Evolutionary conservation across 2,113 vertebrate genomes (phyloP), one percentile per base, ranked within the genome.

Genomic region (Eolophus roseicapilla): DNA sequence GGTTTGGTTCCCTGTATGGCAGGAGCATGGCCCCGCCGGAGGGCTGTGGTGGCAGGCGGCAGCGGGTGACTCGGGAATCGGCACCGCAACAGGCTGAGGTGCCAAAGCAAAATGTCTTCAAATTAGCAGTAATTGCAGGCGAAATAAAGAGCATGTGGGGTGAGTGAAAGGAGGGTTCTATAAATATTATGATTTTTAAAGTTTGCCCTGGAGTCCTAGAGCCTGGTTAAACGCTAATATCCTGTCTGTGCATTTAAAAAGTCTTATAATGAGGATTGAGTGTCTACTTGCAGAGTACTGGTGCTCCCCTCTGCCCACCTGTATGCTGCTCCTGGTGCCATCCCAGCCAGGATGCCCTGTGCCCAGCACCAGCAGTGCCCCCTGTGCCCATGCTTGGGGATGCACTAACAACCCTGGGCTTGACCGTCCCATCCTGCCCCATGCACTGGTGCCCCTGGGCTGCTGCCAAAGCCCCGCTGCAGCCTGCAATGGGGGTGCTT

Each of bases 121-220:
- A 96, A 93, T 91, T 63, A 94, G 55, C 93, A 16, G 89, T 87
- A 89, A 96, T 96, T 96, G 83, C 94, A 55, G 88, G 91, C 67
- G 65, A 96, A 96, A 95, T 71, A 35, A 82, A 83, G 94, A 96
- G 82, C 88, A 20, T 69, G 79, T 75, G 59, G 93, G 95, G 91
- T 13, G 7, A 82, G 87, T 64, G 67, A 93, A 96, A 94, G 75
- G 92, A 96, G 88, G 92, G 70, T 43, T 95, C 95, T 95, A 79
- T 96, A 97, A 97, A 97, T 95, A 94, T 87, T 96, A 62, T 55
- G 43, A 95, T 97, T 98, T 97, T 94, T 94, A 86, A 97, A 96
- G 93, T 96, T 97, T 97, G 86, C 95, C 97, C 95, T 93, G 94
- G 95, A 91, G 95, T 97, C 89, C 88, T 63, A 57, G 95, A 19